Conservation (phyloP, 1,140 invertebrate species). For the Drosophila ercepeae region DNA sequence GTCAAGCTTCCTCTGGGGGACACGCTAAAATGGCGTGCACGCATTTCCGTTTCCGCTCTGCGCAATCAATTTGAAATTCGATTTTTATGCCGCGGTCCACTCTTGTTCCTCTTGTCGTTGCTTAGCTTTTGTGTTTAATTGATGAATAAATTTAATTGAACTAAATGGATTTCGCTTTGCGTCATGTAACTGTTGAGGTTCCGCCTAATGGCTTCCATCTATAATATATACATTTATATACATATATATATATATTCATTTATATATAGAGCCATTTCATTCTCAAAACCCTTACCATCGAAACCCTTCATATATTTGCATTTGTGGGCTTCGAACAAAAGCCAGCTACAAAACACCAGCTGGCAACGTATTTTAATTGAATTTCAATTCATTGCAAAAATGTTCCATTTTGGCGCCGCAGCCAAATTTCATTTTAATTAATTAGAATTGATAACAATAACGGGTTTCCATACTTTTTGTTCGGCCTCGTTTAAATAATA, state of each 20-base stretch:
- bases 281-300: constrained; percentile 34
- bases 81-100: constrained; percentile 29
- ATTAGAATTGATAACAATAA: constrained; percentile 80
- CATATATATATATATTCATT: background rate
- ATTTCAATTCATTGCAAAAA: constrained; percentile 82
- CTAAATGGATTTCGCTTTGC: constrained; percentile 72
- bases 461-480: constrained; percentile 33
- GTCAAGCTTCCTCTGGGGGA: background rate
- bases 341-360: constrained; percentile 24
- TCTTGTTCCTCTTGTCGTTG: constrained; percentile 39
- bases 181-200: constrained; percentile 26
- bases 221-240: background rate
- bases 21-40: constrained; percentile 53
- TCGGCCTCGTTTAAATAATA: constrained; percentile 33
- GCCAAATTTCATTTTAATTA: constrained; percentile 77
- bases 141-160: constrained; percentile 81
- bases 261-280: background rate
- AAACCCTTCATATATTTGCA: constrained; percentile 21
- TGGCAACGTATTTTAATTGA: constrained; percentile 76
- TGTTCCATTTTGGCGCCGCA: constrained; percentile 58
- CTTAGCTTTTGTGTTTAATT: constrained; percentile 75
- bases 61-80: constrained; percentile 70
- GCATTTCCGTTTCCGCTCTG: constrained; percentile 67
- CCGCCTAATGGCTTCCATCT: constrained; percentile 47
- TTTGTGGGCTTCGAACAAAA: constrained; percentile 23